Base-by-base conservation (phyloP, 2,113 vertebrate genomes). In the Hemibagrus wyckioides region DNA sequence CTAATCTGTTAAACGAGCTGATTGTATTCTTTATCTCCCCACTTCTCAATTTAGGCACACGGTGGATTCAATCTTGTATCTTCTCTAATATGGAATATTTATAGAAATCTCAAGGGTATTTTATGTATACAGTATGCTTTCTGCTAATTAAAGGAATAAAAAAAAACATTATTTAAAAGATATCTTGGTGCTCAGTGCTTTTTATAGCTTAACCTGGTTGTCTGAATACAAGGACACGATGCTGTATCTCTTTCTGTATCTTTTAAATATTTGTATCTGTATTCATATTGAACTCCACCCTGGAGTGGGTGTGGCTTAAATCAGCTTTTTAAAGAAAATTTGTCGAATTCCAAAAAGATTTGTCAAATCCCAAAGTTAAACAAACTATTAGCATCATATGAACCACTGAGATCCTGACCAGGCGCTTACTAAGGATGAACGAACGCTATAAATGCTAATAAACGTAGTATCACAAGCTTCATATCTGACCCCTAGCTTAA, bases 11-110 rank as follows among this genome's bases (percentile, higher is more conserved):
- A 95, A 95, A 83, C 69, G 41, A 59, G 44, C 67, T 87, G 86
- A 87, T 84, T 87, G 81, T 87, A 87, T 83, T 83, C 71, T 54
- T 76, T 56, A 82, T 48, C 6, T 21, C 36, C n/a, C 84, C 90
- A n/a, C 30, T 83, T 89, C 61, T 41, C 89, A 92, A 86, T 91
- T 88, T 92, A 90, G 94, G 93, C 93, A 93, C 93, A 94, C 94
- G 90, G 92, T 95, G 92, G 93, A 94, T 91, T 90, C 92, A 93
- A 90, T 93, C 93, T 61, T 75, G 89, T 93, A 93, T 94, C 88
- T 92, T 94, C 93, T 94, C 93, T 93, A 93, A 94, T 93, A 95
- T 92, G 91, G 92, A 90, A 92, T 97, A 96, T 96, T 96, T 96
- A 96, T 96, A 93, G 93, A 94, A 93, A 93, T 95, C 86, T 83